Base-by-base conservation (phyloP, 2,888 invertebrate species). In the Notodonta dromedarius region DNA sequence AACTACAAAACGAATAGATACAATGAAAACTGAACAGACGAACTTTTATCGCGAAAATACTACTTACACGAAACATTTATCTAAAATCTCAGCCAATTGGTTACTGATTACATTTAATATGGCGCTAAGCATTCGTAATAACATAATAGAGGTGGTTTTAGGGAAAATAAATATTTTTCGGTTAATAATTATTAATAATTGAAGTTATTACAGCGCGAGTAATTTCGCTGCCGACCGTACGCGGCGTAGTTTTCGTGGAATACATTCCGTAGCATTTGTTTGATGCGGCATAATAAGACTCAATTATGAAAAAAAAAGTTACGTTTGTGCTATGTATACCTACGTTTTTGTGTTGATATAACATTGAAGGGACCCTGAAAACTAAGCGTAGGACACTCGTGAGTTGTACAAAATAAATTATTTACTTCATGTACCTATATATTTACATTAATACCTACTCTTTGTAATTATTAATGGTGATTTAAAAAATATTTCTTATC, bases 271-370 rank as follows among this genome's bases (percentile, higher is more conserved):
- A 89, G 83, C 92, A 90, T 92, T 93, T 91, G 91, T 93, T 90
- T 93, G 92, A 92, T 93, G 92, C 89, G 84, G 82, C 82, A 86
- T 93, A 93, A 93, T 93, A 90, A 91, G 91, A 82, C 79, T 80
- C 91, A 91, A 93, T 93, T 93, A 93, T 90, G 85, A 90, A 87
- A 89, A 90, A 90, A 78, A 84, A 39, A n/a, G 54, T 54, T 83
- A 84, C 76, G 82, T 84, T 82, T 81, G 83, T 79, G 73, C 76
- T 72, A 74, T 76, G 75, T 77, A 76, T 73, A 7, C 32, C 50
- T 14, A 8, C 12, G 9, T 42, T 11, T 42, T 46, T 46, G 13
- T n/a, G 46, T 5, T 46, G 4, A 6, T 46, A 44, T 4, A n/a
- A 46, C n/a, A n/a, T 46, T n/a, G 11, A n/a, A 46, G 11, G 2